phyloP scores from a whole-genome alignment of 1,140 invertebrate genomes.

The Coelopa frigida region DNA sequence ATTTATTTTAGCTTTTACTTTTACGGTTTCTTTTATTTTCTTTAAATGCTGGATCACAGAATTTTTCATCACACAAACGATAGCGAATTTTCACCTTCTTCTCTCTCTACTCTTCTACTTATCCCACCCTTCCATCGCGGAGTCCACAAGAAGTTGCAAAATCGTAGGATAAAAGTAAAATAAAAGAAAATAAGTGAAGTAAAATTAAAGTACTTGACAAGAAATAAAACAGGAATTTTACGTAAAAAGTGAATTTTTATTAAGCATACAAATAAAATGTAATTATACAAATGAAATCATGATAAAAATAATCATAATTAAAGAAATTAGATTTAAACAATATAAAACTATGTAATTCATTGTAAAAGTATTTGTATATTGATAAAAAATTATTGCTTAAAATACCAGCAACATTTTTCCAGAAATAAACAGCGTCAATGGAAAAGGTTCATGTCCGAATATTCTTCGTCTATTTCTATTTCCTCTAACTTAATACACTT shows the following conservation, averaged over 20 bases:
- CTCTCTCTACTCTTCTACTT: background rate
- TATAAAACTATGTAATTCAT: background rate
- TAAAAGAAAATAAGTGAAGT: conserved; percentile 6
- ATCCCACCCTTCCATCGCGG: background rate
- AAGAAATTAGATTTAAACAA: background rate
- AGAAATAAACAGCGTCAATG: too few species aligned
- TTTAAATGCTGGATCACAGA: conserved; percentile 36
- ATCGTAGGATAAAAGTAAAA: conserved; percentile 1
- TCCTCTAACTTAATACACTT: too few species aligned
- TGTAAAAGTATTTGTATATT: too few species aligned
- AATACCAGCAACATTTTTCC: too few species aligned
- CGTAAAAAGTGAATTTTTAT: conserved; percentile 8
- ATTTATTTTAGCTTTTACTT: background rate
- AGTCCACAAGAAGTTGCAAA: background rate
- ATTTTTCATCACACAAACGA: conserved; percentile 38
- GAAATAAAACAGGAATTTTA: conserved; percentile 9
- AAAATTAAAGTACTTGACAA: conserved; percentile 5
- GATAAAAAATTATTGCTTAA: too few species aligned
- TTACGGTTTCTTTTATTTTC: conserved; percentile 17
- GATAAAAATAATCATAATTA: background rate
- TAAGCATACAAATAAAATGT: conserved; percentile 6
- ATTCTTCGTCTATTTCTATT: too few species aligned
- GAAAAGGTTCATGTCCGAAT: too few species aligned
- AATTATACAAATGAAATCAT: background rate
- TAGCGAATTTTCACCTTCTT: background rate